Percentiles rank a stretch among this genome's conserved stretches.
Conservation (phyloP, 2,113 vertebrate species). For the Pholis gunnellus region DNA sequence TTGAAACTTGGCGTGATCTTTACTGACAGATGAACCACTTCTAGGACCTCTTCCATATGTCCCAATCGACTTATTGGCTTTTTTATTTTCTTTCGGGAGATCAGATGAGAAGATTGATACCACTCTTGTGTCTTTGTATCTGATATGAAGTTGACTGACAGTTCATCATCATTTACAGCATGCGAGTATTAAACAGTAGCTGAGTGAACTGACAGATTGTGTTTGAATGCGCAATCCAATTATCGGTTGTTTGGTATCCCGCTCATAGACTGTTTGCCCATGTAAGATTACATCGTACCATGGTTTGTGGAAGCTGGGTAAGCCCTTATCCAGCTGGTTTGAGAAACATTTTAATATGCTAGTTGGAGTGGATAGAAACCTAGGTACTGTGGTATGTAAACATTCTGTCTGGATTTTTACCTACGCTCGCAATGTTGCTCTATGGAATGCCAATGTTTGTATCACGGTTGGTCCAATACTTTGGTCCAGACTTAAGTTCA, state of each 20-base stretch:
- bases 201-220: background rate
- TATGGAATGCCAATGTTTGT: background rate
- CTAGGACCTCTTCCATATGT: no score
- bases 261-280: background rate
- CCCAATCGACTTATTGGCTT: no score
- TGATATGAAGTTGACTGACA: background rate
- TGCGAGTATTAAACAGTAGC: background rate
- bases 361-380: background rate
- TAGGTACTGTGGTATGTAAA: conserved; percentile 6
- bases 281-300: conserved; percentile 1
- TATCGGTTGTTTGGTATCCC: background rate
- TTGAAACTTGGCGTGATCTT: no score
- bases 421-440: background rate
- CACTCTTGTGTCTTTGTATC: background rate
- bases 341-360: background rate
- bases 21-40: no score
- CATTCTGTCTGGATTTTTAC: background rate
- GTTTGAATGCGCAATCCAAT: background rate
- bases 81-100: no score
- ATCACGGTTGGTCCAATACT: background rate
- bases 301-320: background rate
- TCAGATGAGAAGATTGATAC: background rate
- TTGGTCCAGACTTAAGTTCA: background rate
- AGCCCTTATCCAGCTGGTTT: no score
- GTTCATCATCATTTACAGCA: background rate